Conservation (phyloP, 64 coral and sea anemone genomes). For the Pocillopora damicornis region DNA sequence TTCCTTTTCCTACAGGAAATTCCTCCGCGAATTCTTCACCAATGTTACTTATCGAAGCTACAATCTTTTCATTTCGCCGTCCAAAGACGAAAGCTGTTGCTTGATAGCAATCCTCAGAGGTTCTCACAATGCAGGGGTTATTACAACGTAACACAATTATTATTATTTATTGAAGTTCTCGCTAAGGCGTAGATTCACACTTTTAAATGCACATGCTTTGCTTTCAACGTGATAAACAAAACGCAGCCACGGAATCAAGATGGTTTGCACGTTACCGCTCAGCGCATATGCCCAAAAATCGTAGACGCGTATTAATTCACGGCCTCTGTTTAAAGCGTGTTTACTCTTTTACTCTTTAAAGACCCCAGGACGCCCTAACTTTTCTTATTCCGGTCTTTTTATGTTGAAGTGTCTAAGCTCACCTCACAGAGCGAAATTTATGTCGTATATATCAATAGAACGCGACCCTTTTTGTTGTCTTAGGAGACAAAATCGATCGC, state of each 20-base stretch:
- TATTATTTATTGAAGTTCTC: constrained; percentile 38
- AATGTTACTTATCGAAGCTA: constrained; percentile 1
- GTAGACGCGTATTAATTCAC: background rate
- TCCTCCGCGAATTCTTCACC: background rate
- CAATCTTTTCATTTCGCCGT: constrained; percentile 17
- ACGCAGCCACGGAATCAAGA: background rate
- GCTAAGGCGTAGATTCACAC: constrained; percentile 5
- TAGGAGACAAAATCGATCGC: background rate
- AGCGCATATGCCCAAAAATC: background rate
- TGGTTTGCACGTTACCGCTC: background rate
- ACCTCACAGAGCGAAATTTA: background rate
- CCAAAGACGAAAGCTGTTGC: background rate
- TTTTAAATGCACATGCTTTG: constrained; percentile 16
- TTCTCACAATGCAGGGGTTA: background rate
- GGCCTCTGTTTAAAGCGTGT: background rate
- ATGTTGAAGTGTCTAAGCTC: constrained; percentile 5
- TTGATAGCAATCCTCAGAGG: background rate
- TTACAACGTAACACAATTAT: constrained; percentile 15
- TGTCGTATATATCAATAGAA: background rate
- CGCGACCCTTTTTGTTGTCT: background rate
- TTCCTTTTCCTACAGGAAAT: background rate
- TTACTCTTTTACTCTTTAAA: background rate
- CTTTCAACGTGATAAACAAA: constrained; percentile 15
- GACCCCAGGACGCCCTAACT: background rate
- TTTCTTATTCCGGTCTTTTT: background rate